Percentiles rank a stretch among this genome's conserved stretches.
These are phyloP conservation scores for Leptogaster cylindrica DNA, from an alignment of 2,888 invertebrate genomes.

Conservation along the genomic window DNA sequence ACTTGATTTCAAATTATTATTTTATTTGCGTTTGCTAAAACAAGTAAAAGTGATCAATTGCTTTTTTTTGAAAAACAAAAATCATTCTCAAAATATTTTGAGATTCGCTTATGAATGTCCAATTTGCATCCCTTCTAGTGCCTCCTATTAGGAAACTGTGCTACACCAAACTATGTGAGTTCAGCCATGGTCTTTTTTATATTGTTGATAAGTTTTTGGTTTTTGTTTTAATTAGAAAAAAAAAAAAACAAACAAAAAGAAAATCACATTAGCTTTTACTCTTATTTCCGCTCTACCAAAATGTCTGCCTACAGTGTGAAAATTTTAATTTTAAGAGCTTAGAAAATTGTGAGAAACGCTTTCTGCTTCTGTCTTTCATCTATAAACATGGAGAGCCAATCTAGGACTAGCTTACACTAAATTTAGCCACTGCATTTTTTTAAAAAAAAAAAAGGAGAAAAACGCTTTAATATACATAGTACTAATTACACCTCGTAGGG, in stretches of 20 bases:
- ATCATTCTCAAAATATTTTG: constrained; percentile 37
- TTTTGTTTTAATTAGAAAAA: constrained; percentile 65
- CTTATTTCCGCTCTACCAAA: constrained; percentile 45
- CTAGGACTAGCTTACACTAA: constrained; percentile 31
- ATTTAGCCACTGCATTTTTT: constrained; percentile 23
- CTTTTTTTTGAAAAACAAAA: constrained; percentile 4
- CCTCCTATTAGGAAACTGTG: constrained; percentile 63
- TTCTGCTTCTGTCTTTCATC: constrained; percentile 41
- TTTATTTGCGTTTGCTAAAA: constrained; percentile 28
- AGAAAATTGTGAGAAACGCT: constrained; percentile 40
- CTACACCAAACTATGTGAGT: constrained; percentile 58
- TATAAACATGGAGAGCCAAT: constrained; percentile 14
- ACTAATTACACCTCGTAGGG: constrained; percentile 31
- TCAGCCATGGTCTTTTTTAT: constrained; percentile 34
- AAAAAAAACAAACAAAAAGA: constrained; percentile 58
- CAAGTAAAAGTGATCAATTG: constrained; percentile 15
- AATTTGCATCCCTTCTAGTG: constrained; percentile 58
- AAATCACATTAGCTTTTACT: constrained; percentile 63
- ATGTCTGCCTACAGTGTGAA: constrained; percentile 42
- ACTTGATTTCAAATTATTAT: constrained; percentile 24
- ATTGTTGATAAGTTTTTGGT: constrained; percentile 64
- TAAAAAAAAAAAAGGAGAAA: too few relatives aligned
- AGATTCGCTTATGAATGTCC: constrained; percentile 48
- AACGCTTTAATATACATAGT: constrained; percentile 6
- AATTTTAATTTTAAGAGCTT: constrained; percentile 35